Percentiles rank a stretch among this genome's conserved stretches.
Evolutionary conservation across 2,113 vertebrate genomes (phyloP).

Genomic region (Nymphicus hollandicus): DNA sequence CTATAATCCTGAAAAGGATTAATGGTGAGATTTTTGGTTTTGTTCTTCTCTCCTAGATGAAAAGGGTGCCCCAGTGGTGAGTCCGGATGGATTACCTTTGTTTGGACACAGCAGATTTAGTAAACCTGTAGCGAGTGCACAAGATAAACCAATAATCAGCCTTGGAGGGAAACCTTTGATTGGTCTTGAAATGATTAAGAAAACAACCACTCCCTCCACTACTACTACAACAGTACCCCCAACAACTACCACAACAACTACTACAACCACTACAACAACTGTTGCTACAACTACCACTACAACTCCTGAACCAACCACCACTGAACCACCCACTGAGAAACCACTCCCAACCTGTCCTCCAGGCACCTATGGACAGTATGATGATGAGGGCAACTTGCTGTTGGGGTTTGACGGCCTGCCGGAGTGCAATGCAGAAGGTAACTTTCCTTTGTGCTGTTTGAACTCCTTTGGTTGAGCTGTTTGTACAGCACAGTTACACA

Average conservation of each 20-base stretch:
- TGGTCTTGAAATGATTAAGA: conserved; percentile 84
- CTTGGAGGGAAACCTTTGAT: conserved; percentile 92
- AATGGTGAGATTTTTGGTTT: not conserved
- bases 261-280: conserved; percentile 65
- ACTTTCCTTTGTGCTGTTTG: not conserved
- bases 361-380: conserved; percentile 80
- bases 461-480: not conserved
- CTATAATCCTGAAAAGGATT: not conserved
- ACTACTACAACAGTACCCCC: conserved; percentile 61
- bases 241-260: conserved; percentile 65
- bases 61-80: conserved; percentile 89
- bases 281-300: conserved; percentile 69
- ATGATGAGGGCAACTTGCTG: conserved; percentile 82
- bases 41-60: conserved; percentile 77
- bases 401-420: conserved; percentile 78
- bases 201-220: conserved; percentile 72
- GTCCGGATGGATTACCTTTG: conserved; percentile 89
- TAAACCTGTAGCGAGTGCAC: conserved; percentile 88
- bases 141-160: conserved; percentile 87
- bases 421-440: conserved; percentile 90
- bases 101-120: conserved; percentile 91
- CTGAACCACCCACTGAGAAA: conserved; percentile 69
- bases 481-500: not conserved
- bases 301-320: conserved; percentile 75
- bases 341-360: conserved; percentile 85